Evolutionary conservation across 2,797 vertebrate genomes (phyloP), one percentile per base, ranked within the genome.

Genomic region (Hippoglossus hippoglossus): DNA sequence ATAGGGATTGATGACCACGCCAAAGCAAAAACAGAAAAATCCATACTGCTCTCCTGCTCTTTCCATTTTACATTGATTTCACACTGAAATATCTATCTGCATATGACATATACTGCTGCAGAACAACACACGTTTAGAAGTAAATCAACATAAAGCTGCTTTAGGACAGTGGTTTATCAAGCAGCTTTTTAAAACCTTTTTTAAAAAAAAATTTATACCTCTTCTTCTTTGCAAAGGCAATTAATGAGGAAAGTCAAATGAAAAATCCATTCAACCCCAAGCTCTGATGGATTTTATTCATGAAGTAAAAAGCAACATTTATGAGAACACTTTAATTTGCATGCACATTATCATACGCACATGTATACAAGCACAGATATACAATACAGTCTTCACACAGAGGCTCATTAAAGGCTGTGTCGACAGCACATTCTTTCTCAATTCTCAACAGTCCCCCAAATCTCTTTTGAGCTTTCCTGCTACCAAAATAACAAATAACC

Each of bases 41-140:
- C 89, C 77, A 91, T 92, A 87, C 54, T 16, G 4, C 80, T 82
- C 80, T 55, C 57, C 62, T 79, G 79, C 79, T 82, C 86, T 87
- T 89, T 91, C 80, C 65, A 83, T 86, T 73, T 77, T 59, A 49
- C 71, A 93, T 91, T 75, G 89, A 93, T 93, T 90, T 78, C 47
- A 34, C 74, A 19, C 69, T 89, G 72, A 88, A 88, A 82, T 88
- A 90, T 91, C 82, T 83, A 88, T 91, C 83, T 87, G 73, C 83
- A 87, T 87, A 82, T 82, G 85, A 77, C 73, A 62, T 87, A 76
- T 84, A 59, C 49, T 60, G 53, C 71, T 67, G 68, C 59, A 64
- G 49, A 22, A 61, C 55, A 71, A 74, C 55, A 69, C 58, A 44
- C 57, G 63, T 68, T 81, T 25, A 70, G 50, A 47, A 18, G 67